Evolutionary conservation across 2,113 vertebrate genomes (phyloP).

Genomic region (Pipa parva): DNA sequence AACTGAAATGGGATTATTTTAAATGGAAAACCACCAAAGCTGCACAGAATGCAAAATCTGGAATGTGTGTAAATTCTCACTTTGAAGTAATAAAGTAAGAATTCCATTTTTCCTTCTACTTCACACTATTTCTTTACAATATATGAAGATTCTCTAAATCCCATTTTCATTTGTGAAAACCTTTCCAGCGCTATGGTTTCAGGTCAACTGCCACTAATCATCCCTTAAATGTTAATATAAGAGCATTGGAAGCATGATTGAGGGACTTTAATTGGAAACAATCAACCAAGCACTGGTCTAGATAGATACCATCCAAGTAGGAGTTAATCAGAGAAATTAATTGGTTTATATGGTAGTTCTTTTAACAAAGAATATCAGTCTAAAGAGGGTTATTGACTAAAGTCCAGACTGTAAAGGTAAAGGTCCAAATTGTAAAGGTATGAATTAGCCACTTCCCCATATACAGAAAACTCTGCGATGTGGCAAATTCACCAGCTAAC

Average conservation of each 20-base stretch:
- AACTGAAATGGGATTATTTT: too few species aligned
- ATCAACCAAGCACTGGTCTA: background rate
- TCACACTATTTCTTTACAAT: slow-evolving; percentile 6
- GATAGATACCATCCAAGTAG: background rate
- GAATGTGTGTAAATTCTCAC: background rate
- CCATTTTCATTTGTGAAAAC: slow-evolving; percentile 8
- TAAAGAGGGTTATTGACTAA: too few species aligned
- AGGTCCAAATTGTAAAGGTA: too few species aligned
- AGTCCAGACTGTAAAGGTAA: too few species aligned
- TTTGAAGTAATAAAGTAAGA: background rate
- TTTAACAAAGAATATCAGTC: too few species aligned
- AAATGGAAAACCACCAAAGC: too few species aligned
- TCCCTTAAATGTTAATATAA: slow-evolving; percentile 4
- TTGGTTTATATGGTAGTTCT: too few species aligned
- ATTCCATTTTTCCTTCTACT: slow-evolving; percentile 1
- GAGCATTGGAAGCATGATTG: slow-evolving; percentile 14
- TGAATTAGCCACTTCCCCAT: too few species aligned
- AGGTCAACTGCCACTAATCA: slow-evolving; percentile 13
- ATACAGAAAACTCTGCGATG: too few species aligned
- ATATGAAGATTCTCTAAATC: background rate
- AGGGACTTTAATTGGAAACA: slow-evolving; percentile 7
- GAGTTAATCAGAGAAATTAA: background rate
- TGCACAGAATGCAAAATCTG: too few species aligned
- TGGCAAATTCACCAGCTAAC: too few species aligned
- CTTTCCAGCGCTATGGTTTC: background rate